These are phyloP conservation scores for Philopotamus ludificatus DNA, from an alignment of 1,140 invertebrate genomes.

Conservation along the genomic window DNA sequence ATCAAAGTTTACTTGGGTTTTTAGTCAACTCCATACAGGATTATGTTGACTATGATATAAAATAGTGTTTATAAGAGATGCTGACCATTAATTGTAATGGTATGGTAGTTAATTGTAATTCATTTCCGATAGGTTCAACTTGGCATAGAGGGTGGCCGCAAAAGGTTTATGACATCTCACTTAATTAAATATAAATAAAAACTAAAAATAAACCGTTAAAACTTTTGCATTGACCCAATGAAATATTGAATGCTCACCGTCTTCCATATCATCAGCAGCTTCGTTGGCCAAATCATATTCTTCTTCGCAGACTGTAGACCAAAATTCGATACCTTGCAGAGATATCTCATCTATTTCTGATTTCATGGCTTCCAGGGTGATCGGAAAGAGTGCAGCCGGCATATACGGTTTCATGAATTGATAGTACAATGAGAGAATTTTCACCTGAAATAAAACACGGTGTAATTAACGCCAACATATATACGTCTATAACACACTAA, in stretches of 20 bases:
- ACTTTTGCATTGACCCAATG: neutral
- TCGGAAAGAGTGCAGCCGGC: slow-evolving; percentile 96
- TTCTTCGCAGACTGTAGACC: slow-evolving; percentile 99
- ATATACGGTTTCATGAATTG: slow-evolving; percentile 99
- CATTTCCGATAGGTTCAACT: too few relatives aligned
- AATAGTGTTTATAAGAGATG: too few relatives aligned
- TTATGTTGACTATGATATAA: too few relatives aligned
- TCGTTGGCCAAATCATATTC: slow-evolving; percentile 97
- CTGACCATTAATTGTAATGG: too few relatives aligned
- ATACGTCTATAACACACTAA: too few relatives aligned
- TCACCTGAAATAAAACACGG: slow-evolving; percentile 59
- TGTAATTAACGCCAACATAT: too few relatives aligned
- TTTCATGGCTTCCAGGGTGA: slow-evolving; percentile 98
- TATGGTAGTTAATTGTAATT: too few relatives aligned
- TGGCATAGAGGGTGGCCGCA: neutral
- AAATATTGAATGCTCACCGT: slow-evolving; percentile 47
- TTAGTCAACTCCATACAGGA: too few relatives aligned
- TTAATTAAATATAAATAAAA: neutral
- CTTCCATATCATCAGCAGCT: slow-evolving; percentile 88
- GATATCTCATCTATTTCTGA: slow-evolving; percentile 93
- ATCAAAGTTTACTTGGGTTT: too few relatives aligned
- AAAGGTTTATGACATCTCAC: neutral
- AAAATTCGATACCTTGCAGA: slow-evolving; percentile 99
- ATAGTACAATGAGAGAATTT: slow-evolving; percentile 98
- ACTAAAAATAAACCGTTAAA: neutral